Evolutionary conservation across 2,888 invertebrate species (phyloP), one percentile per base, ranked within the genome.

Genomic region (Habrosyne pyritoides): DNA sequence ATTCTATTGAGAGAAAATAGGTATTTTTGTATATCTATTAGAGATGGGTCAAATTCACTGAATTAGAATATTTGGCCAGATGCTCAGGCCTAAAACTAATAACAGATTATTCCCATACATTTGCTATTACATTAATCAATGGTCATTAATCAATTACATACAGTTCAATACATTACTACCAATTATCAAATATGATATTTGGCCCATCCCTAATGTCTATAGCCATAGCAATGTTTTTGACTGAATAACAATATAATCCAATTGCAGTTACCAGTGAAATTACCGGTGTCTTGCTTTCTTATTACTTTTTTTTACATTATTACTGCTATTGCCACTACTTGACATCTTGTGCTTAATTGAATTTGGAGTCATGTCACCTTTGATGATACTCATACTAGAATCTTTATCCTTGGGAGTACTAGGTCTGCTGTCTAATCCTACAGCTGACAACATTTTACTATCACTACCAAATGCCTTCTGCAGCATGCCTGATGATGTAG

Each of bases 271-370:
- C 7, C 4, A 24, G 24, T 7, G 8, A 10, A n/a, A 50, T 94
- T 95, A 97, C 91, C 97, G 95, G 87, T 97, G 97, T 74, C 96
- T 94, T 21, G 96, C 95, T 86, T 97, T 96, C 82, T 97, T 96
- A 69, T 94, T 95, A 79, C 94, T 96, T 76, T 97, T 97, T 83
- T 97, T 97, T 46, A 94, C 92, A 61, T 94, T 95, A 78, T 93
- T 88, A 58, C 73, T 77, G 58, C 76, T 86, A 48, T 87, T 85
- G 55, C 79, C 83, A 59, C 86, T 86, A 57, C 75, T 85, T 12
- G 84, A 70, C 51, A 91, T 69, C 79, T 94, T 94, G 66, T 94
- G 94, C 80, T 94, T 94, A 21, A 91, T 72, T 33, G 87, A 74
- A 58, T 87, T 91, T 14, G 90, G 87, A 59, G 89, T 88, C 52